Evolutionary conservation across 92 coral and sea anemone species (phyloP).

Genomic region (Parazoanthus darwini): DNA sequence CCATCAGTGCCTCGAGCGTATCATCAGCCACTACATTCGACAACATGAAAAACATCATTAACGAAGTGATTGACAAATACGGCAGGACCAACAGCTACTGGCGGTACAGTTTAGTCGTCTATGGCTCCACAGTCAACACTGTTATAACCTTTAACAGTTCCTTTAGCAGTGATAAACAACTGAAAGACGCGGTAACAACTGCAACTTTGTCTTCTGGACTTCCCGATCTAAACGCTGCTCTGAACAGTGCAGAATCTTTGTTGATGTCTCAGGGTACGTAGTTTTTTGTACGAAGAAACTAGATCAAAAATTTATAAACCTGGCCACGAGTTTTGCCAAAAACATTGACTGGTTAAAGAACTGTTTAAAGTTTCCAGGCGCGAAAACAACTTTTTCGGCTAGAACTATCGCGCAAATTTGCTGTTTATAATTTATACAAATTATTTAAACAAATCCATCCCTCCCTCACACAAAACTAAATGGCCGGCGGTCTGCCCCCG

Average conservation of each 20-base stretch:
- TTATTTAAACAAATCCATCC: no score
- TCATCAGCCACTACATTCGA: not conserved
- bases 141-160: conserved; percentile 19
- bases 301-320: no score
- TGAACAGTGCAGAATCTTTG: not conserved
- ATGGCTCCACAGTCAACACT: conserved; percentile 3
- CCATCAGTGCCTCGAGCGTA: not conserved
- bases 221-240: conserved; percentile 6
- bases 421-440: no score
- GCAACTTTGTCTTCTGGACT: not conserved
- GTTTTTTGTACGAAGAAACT: not conserved
- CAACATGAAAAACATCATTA: conserved; percentile 6
- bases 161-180: conserved; percentile 6
- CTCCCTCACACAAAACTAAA: no score
- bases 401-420: no score
- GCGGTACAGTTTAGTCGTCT: conserved; percentile 18
- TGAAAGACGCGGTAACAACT: not conserved
- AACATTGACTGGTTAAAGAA: not conserved
- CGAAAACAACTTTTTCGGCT: no score
- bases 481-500: no score
- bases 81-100: conserved; percentile 13
- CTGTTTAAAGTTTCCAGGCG: not conserved
- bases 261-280: conserved; percentile 8
- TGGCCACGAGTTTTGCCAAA: no score
- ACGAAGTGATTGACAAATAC: not conserved